Percentiles rank a stretch among this genome's conserved stretches.
Conservation (phyloP, 2,113 vertebrate genomes). For the Corythornis madagascariensis region DNA sequence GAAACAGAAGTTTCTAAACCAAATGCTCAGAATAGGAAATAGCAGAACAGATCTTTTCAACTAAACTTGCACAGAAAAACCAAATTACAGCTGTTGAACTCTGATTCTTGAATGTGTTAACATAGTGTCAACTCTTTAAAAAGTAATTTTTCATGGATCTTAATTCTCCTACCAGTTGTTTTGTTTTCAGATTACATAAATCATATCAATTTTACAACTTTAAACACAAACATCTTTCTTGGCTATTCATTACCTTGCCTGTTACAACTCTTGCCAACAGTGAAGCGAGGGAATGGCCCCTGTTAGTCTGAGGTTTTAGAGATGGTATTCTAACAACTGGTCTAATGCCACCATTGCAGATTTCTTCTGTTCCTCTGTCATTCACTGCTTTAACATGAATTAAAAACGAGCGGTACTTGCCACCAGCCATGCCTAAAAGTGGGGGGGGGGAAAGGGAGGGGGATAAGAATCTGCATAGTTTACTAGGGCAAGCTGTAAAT, state of each 20-base stretch:
- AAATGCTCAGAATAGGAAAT: background rate
- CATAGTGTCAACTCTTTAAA: background rate
- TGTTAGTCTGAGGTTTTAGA: conserved; percentile 88
- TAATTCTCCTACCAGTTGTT: background rate
- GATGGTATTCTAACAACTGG: conserved; percentile 92
- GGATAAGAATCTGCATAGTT: background rate
- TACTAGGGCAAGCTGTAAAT: background rate
- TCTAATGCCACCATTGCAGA: conserved; percentile 81
- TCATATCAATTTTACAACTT: background rate
- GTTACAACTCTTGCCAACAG: conserved; percentile 94
- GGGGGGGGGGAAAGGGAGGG: rapidly evolving
- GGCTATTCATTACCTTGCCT: conserved; percentile 86
- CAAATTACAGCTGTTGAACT: background rate
- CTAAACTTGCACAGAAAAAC: background rate
- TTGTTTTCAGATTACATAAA: background rate
- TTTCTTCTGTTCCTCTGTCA: conserved; percentile 89
- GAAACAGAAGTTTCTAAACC: background rate
- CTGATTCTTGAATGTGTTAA: background rate
- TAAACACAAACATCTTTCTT: background rate
- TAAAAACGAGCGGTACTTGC: conserved; percentile 98
- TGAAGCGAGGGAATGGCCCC: conserved; percentile 92
- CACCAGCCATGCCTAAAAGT: conserved; percentile 92
- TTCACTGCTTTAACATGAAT: conserved; percentile 96
- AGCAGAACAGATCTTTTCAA: background rate
- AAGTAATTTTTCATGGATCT: background rate